Base-by-base conservation (phyloP, 2,888 invertebrate species). In the Eupithecia vulgata region DNA sequence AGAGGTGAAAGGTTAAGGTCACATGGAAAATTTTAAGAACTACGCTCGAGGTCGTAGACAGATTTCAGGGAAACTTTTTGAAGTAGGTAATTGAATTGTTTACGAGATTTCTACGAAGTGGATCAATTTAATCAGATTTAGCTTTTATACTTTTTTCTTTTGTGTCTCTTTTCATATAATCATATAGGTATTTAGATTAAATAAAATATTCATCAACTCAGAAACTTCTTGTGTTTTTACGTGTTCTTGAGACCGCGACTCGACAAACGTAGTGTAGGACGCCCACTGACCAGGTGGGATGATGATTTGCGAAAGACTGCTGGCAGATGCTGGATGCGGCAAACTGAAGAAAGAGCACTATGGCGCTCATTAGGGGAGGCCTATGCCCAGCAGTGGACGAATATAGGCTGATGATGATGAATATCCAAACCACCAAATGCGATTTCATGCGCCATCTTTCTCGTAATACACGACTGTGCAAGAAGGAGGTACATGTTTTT, bases 1-100 rank as follows among this genome's bases (percentile, higher is more conserved):
- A 30, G 40, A 73, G 73, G 67, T 30, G 21, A 59, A 73, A 70
- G 64, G 67, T 70, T 62, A 35, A 70, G 70, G 73, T 62, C 52
- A 67, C 45, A 34, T 59, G 42, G n/a, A 34, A 45, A 66, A 30
- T 45, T 67, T 34, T 15, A 15, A 65, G 17, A 40, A 65, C 25
- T 8, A 37, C 25, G 34, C 61, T n/a, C 35, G 30, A 71, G 67
- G 52, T 42, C 62, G 21, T 48, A 72, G 67, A 72, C 61, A 45
- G 61, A 40, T 65, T 37, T 2, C 21, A 40, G 40, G 40, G 21
- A 25, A 21, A 21, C n/a, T 37, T 40, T 65, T 40, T 13, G 65
- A 65, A 65, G 7, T n/a, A n/a, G n/a, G n/a, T 25, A 13, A 40
- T 37, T 37, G n/a, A 65, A 64, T 64, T 59, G 25, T 59, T 30